These are phyloP conservation scores for Parus major DNA, from an alignment of 2,113 vertebrate genomes.

Conservation along the genomic window DNA sequence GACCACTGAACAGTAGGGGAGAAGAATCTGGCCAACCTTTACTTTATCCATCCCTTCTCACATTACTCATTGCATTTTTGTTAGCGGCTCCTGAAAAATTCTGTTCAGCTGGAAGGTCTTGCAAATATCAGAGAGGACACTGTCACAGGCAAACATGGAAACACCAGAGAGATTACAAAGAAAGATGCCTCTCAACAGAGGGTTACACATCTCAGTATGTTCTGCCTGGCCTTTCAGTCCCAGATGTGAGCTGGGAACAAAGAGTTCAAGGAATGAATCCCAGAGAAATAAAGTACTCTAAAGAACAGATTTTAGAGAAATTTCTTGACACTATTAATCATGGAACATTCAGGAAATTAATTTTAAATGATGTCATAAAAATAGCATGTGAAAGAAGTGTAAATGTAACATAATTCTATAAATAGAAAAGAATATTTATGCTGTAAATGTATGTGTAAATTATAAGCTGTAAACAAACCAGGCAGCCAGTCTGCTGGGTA, in stretches of 20 bases:
- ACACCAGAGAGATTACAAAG: neutral
- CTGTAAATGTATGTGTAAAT: neutral
- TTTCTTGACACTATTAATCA: neutral
- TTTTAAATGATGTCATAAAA: constrained; percentile 33
- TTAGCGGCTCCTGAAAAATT: neutral
- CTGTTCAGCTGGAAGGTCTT: neutral
- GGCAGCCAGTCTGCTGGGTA: neutral
- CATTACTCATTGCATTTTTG: neutral
- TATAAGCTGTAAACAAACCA: neutral
- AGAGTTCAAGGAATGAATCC: neutral
- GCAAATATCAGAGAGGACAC: neutral
- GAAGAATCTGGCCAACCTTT: neutral
- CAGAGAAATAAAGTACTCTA: neutral
- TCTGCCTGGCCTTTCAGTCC: neutral
- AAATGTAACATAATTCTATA: neutral
- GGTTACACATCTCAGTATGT: neutral
- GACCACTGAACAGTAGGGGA: neutral
- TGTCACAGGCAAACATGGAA: neutral
- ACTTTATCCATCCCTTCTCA: neutral
- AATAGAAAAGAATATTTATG: neutral
- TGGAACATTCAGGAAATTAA: constrained; percentile 13
- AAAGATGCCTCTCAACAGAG: neutral
- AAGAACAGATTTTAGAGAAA: neutral
- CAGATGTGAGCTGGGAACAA: neutral
- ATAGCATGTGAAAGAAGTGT: constrained; percentile 11